Percentiles rank a stretch among this genome's conserved stretches.
Conservation (phyloP, 2,888 invertebrate genomes). For the Drosophila prostipennis region DNA sequence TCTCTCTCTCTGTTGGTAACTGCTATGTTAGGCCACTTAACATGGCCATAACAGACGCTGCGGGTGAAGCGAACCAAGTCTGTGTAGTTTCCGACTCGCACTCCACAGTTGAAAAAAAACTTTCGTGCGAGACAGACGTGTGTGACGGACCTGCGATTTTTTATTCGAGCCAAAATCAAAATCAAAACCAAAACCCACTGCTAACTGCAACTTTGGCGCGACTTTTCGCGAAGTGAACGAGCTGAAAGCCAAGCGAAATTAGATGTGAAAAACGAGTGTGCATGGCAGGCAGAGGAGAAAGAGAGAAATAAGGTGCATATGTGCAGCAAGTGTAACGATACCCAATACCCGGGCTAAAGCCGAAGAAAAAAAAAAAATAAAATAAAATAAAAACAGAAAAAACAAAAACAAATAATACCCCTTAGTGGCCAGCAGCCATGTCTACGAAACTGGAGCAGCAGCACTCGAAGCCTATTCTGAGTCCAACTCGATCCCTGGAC, state of each 20-base stretch:
- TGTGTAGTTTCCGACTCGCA: background rate
- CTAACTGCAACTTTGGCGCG: constrained; percentile 59
- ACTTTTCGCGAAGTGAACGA: constrained; percentile 50
- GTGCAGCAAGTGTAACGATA: constrained; percentile 57
- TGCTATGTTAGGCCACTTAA: background rate
- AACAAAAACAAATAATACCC: constrained; percentile 27
- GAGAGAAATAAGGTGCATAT: constrained; percentile 56
- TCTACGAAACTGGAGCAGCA: constrained; percentile 82
- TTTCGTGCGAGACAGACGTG: constrained; percentile 79
- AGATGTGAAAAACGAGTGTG: constrained; percentile 52
- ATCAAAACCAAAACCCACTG: constrained; percentile 22
- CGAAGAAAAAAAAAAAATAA: constrained; percentile 12
- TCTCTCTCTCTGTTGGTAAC: background rate
- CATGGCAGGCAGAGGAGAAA: constrained; percentile 48
- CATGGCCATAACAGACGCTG: background rate
- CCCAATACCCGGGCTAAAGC: constrained; percentile 30
- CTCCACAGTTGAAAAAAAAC: constrained; percentile 76
- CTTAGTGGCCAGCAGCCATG: constrained; percentile 45
- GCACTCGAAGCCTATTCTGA: constrained; percentile 84
- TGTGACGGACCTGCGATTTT: constrained; percentile 25
- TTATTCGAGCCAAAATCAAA: constrained; percentile 9
- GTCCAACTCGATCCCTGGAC: constrained; percentile 84
- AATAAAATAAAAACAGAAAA: constrained; percentile 5
- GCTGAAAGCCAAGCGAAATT: constrained; percentile 44
- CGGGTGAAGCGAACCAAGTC: background rate